Base-by-base conservation (phyloP, 1,140 invertebrate genomes). In the Bombus balteatus region DNA sequence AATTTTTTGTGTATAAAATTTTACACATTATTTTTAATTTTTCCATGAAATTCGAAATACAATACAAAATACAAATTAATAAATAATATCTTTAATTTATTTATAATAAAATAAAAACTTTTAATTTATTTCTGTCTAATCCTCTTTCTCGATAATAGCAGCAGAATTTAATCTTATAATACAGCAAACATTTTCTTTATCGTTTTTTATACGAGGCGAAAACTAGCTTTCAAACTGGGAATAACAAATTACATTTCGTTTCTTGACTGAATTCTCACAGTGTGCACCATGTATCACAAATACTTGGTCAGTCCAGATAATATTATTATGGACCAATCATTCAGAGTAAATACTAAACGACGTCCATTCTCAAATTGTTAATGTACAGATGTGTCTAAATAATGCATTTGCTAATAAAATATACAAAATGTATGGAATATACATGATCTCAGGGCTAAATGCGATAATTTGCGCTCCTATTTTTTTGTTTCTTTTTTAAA, bases 401-500 rank as follows among this genome's bases (percentile, higher is more conserved):
- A 88, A 91, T 88, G 85, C 82, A 88, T 68, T 68, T 90, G 75
- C 66, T 92, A 92, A 92, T 91, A 92, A 92, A 92, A 86, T 91
- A 90, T 92, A 92, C 84, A 91, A 92, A 92, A 92, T 83, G 86
- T 90, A 91, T 81, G 85, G 88, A 92, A 92, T 92, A 92, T 92
- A 90, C 86, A 88, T 78, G 82, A 75, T 91, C 72, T 88, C 59
- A 85, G 68, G 74, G 70, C 86, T 92, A 91, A 91, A 90, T 92
- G 89, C 87, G 73, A 88, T 76, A 81, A 81, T 71, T 84, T 87
- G 66, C 88, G 80, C 77, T 85, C 70, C 32, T 84, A 75, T 81
- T 68, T 62, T 81, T 47, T 65, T 74, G 13, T 75, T 53, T n/a
- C 57, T 70, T 78, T 70, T 53, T 53, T 53, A 53, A 18, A 76